Base-by-base conservation (phyloP, 2,888 invertebrate genomes). In the Drosophila paracracens region DNA sequence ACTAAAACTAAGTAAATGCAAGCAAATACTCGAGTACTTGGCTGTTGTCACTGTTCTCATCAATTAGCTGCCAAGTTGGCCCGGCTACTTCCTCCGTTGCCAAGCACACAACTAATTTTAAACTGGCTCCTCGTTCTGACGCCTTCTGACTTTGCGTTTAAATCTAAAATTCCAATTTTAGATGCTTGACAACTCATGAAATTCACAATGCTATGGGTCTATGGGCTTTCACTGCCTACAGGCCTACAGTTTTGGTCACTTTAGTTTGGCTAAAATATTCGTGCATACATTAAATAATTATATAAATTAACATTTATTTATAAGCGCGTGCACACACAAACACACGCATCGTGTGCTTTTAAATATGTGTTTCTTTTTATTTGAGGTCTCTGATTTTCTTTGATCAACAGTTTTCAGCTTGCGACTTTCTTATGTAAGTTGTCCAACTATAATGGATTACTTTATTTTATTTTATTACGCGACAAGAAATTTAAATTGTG, bases 161-260 rank as follows among this genome's bases (percentile, higher is more conserved):
- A 62, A 46, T 46, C 16, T 4, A 46, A 36, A 25, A 29, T 43
- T 29, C 27, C 4, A 38, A 33, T 40, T 33, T 59, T 59, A n/a
- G 29, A 25, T 35, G 29, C 27, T 65, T 52, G 18, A 21, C 18
- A 18, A 57, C 57, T 43, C 35, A 25, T 11, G 25, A 25, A 27
- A 57, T 43, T 46, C 27, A 48, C 53, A 35, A 21, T 56, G n/a
- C 13, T 62, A 33, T 70, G 40, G 51, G 54, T 66, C 68, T 21
- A 58, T 72, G 38, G 69, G 69, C 87, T 84, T 81, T 84, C 83
- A 76, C 84, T 74, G 48, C 27, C 43, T 35, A 53, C 52, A 61
- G 70, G n/a, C 43, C 56, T 25, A 2, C 36, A 50, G 43, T 33
- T 62, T 59, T 76, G n/a, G 27, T 54, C 58, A 27, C 21, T 48